Evolutionary conservation across 1,140 invertebrate species (phyloP).

Genomic region (Drosophila setifemur): DNA sequence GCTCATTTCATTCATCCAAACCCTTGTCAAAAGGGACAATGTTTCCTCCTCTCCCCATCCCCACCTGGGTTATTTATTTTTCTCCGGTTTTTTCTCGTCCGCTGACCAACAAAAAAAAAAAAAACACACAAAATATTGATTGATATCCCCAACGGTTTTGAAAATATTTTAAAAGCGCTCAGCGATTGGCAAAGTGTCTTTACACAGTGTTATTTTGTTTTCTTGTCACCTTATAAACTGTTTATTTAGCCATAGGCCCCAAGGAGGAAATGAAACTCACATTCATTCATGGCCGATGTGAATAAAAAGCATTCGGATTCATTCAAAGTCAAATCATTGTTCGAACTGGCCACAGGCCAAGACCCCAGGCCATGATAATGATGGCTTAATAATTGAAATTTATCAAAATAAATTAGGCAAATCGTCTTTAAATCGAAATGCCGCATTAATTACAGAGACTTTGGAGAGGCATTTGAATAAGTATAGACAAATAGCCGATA

Average conservation of each 20-base stretch:
- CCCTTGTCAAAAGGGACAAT: constrained; percentile 40
- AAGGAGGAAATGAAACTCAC: constrained; percentile 38
- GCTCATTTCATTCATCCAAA: constrained; percentile 34
- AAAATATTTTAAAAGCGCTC: constrained; percentile 34
- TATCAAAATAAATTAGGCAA: constrained; percentile 69
- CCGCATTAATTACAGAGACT: constrained; percentile 68
- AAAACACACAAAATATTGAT: constrained; percentile 31
- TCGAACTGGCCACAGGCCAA: constrained; percentile 1
- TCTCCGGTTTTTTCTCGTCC: no score
- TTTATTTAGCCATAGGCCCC: constrained; percentile 5
- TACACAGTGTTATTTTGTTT: constrained; percentile 1
- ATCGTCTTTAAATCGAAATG: constrained; percentile 62
- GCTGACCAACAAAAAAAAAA: no score
- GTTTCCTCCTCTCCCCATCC: not conserved
- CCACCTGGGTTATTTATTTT: not conserved
- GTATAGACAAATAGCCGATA: constrained; percentile 35
- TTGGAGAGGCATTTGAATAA: constrained; percentile 34
- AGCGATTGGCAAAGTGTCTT: constrained; percentile 11
- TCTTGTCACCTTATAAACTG: not conserved
- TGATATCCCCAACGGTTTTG: constrained; percentile 29
- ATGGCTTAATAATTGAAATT: constrained; percentile 76
- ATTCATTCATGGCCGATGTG: constrained; percentile 36
- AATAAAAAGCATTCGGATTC: constrained; percentile 22
- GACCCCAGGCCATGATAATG: constrained; percentile 22
- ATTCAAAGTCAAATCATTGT: constrained; percentile 39